Conservation (phyloP, 2,113 vertebrate genomes). For the Heliornis fulica region DNA sequence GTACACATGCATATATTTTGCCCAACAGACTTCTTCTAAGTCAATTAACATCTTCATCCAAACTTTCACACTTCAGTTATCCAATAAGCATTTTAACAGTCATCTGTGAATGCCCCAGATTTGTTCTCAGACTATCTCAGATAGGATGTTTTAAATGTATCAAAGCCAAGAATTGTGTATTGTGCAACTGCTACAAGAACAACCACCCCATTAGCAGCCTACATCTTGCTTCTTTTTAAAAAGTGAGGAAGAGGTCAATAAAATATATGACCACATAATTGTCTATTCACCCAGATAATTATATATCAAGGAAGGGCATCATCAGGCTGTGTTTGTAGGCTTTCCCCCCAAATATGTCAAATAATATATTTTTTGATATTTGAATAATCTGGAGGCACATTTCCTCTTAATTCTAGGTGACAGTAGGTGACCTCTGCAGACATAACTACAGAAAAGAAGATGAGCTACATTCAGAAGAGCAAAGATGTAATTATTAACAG, state of each 20-base stretch:
- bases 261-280: not conserved
- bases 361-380: constrained; percentile 35
- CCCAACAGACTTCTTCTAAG: not conserved
- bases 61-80: not conserved
- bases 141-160: not conserved
- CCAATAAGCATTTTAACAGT: not conserved
- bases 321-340: constrained; percentile 27
- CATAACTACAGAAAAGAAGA: not conserved
- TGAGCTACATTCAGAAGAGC: not conserved
- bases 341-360: not conserved
- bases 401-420: constrained; percentile 45
- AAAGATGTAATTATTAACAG: not conserved
- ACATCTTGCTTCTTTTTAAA: not conserved
- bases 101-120: not conserved
- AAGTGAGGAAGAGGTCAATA: not conserved
- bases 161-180: not conserved
- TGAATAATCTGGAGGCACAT: constrained; percentile 47
- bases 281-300: constrained; percentile 28
- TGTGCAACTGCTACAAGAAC: not conserved
- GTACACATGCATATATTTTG: not conserved
- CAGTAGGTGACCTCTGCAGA: constrained; percentile 57
- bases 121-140: not conserved
- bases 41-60: not conserved
- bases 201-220: not conserved
- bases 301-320: constrained; percentile 15